These are phyloP conservation scores for Tenthredo notha DNA, from an alignment of 2,888 invertebrate species.

Conservation along the genomic window DNA sequence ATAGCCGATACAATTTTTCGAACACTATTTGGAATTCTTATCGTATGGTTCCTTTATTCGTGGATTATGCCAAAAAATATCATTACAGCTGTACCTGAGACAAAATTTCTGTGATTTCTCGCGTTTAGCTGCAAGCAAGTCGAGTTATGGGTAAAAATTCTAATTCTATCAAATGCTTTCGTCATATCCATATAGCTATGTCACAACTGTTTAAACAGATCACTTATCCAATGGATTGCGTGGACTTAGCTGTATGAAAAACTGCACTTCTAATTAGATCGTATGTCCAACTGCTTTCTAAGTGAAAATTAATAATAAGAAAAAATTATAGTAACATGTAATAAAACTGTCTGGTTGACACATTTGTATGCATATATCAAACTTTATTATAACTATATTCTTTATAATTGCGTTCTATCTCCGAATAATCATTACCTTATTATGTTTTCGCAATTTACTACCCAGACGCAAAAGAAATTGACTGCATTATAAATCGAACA, in stretches of 20 bases:
- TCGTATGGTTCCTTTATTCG: slow-evolving; percentile 69
- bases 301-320: neutral
- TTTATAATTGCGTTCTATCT: neutral
- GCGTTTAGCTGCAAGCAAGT: too few relatives aligned
- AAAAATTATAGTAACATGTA: neutral
- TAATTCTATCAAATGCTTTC: neutral
- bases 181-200: neutral
- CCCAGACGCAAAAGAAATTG: neutral
- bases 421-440: neutral
- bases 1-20: slow-evolving; percentile 67
- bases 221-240: neutral
- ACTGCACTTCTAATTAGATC: neutral
- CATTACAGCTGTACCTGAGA: slow-evolving; percentile 57
- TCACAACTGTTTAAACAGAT: neutral
- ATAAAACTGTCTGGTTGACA: neutral
- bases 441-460: neutral
- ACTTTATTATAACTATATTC: neutral
- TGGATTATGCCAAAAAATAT: slow-evolving; percentile 56
- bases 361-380: neutral
- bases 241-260: neutral
- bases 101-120: slow-evolving; percentile 54
- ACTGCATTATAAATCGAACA: neutral
- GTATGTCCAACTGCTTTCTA: neutral
- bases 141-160: neutral
- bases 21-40: slow-evolving; percentile 60